Evolutionary conservation across 2,797 vertebrate genomes (phyloP).

Genomic region (Furcifer pardalis): DNA sequence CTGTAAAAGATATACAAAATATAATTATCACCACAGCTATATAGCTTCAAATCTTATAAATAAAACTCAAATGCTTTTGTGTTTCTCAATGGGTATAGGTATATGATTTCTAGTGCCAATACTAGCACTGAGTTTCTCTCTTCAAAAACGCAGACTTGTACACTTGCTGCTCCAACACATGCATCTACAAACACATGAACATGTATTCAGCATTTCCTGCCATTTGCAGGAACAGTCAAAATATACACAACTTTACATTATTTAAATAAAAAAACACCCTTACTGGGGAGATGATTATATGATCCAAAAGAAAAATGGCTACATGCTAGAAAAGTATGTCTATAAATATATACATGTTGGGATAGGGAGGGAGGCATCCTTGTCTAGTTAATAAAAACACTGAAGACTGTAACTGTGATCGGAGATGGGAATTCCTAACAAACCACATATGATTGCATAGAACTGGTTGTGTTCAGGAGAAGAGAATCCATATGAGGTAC

Average conservation of each 20-base stretch:
- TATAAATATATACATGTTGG: slow-evolving; percentile 57
- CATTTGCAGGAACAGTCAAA: slow-evolving; percentile 75
- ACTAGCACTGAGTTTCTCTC: slow-evolving; percentile 73
- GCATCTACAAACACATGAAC: slow-evolving; percentile 77
- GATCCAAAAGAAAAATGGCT: slow-evolving; percentile 55
- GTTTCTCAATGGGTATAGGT: slow-evolving; percentile 64
- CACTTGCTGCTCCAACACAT: slow-evolving; percentile 75
- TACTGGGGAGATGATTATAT: slow-evolving; percentile 64
- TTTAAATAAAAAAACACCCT: slow-evolving; percentile 67
- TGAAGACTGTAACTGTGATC: slow-evolving; percentile 78
- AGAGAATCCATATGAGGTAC: slow-evolving; percentile 33
- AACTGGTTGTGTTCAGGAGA: slow-evolving; percentile 56
- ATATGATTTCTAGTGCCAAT: slow-evolving; percentile 76
- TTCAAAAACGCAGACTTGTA: slow-evolving; percentile 75
- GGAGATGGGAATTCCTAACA: slow-evolving; percentile 66
- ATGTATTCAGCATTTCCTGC: slow-evolving; percentile 79
- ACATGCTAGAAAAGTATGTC: slow-evolving; percentile 53
- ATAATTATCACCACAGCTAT: slow-evolving; percentile 73
- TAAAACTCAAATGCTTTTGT: slow-evolving; percentile 67
- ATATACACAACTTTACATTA: slow-evolving; percentile 82
- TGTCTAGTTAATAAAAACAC: slow-evolving; percentile 79
- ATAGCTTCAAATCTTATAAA: slow-evolving; percentile 76
- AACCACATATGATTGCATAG: slow-evolving; percentile 52
- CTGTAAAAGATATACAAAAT: slow-evolving; percentile 80
- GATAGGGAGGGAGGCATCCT: slow-evolving; percentile 34